Base-by-base conservation (phyloP, 2,888 invertebrate species). In the Cenopis cana region DNA sequence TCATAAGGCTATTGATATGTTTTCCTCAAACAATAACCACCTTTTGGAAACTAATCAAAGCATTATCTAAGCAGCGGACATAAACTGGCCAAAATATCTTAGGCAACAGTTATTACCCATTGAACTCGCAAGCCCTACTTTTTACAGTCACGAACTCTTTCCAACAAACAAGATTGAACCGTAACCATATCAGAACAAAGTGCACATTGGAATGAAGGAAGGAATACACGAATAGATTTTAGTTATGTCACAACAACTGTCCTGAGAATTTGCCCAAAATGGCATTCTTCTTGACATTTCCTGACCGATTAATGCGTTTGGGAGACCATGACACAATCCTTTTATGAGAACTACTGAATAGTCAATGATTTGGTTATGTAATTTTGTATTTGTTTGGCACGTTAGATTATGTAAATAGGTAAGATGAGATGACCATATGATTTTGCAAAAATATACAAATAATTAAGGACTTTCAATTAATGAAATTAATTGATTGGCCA, bases 91-190 rank as follows among this genome's bases (percentile, higher is more conserved):
- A 71, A 71, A 71, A 71, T 68, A 66, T 54, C 65, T 77, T 76
- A 69, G 56, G 74, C 76, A 78, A 78, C 68, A 61, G 33, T 69
- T 65, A 72, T 72, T 72, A 71, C 65, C 57, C 57, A 62, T 67
- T 74, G 74, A 73, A 73, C 69, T 66, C 72, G 69, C 68, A 50
- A 73, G 74, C 70, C 76, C 75, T 69, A 76, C 73, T 74, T 76
- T 75, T 76, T 71, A 65, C 56, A 71, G 73, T 75, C 77, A 76
- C 74, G 74, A 76, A 69, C 67, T 76, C 66, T 74, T 68, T 73
- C 52, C 5, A 12, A 69, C 76, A 67, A 17, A 72, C 74, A 64
- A 79, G 77, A 82, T 59, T 79, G 52, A 73, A 76, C 77, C 70
- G 71, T 76, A 78, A 73, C 69, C n/a, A 55, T 59, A 59, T 12